A percentile compares a stretch with the other conserved stretches of the same genome.
phyloP scores from a whole-genome alignment of 30 jellyfish, hydroid and myxozoan genomes.

The Sanderia malayensis region DNA sequence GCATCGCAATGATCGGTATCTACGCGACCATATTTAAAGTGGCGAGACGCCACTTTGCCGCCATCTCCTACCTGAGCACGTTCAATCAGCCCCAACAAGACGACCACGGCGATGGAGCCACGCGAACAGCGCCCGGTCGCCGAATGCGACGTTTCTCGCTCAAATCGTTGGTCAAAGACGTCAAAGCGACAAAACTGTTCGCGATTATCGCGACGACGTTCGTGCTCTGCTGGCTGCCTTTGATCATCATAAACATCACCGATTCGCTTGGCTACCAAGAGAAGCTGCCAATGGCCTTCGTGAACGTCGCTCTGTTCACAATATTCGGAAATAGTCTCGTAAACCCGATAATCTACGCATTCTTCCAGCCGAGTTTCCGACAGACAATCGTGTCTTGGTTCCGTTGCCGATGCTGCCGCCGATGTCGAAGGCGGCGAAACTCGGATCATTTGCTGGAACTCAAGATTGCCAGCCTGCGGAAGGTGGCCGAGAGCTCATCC shows the following conservation, averaged over 20 bases:
- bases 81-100: slow-evolving; percentile 11
- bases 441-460: too few relatives aligned
- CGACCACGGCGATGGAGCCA: slow-evolving; percentile 2
- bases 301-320: slow-evolving; percentile 44
- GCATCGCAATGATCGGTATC: slow-evolving; percentile 26
- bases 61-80: slow-evolving; percentile 49
- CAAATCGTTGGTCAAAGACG: slow-evolving; percentile 60
- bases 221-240: slow-evolving; percentile 67
- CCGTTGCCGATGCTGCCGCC: neutral
- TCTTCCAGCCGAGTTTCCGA: slow-evolving; percentile 60
- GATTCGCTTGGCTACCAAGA: slow-evolving; percentile 22
- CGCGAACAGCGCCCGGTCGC: neutral
- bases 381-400: slow-evolving; percentile 17
- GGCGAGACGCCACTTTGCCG: slow-evolving; percentile 67
- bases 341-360: slow-evolving; percentile 67
- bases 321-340: slow-evolving; percentile 63
- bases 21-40: slow-evolving; percentile 45
- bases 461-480: too few relatives aligned
- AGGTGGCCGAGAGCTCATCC: too few relatives aligned
- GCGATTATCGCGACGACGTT: slow-evolving; percentile 53
- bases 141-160: slow-evolving; percentile 55
- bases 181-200: slow-evolving; percentile 68
- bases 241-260: slow-evolving; percentile 49
- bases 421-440: too few relatives aligned
- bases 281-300: slow-evolving; percentile 17